phyloP scores from a whole-genome alignment of 2,888 invertebrate species.

The Athripsodes cinereus region DNA sequence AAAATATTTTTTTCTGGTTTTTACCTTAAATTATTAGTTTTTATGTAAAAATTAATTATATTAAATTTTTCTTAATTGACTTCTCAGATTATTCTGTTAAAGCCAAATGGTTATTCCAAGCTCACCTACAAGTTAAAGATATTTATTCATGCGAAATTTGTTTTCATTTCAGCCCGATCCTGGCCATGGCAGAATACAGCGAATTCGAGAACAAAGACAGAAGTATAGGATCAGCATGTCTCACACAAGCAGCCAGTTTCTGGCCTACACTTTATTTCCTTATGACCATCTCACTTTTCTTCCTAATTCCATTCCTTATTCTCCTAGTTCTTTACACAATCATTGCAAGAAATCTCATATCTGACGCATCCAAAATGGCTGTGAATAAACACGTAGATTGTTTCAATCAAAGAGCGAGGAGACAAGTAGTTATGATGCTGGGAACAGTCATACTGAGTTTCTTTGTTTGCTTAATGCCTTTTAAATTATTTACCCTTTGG shows the following conservation, averaged over 20 bases:
- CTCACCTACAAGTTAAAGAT: no score
- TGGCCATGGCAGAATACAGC: conserved; percentile 69
- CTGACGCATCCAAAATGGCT: conserved; percentile 59
- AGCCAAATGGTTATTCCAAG: no score
- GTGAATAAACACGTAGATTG: conserved; percentile 68
- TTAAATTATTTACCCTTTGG: conserved; percentile 77
- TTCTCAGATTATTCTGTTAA: no score
- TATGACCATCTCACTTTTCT: conserved; percentile 71
- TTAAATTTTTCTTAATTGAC: no score
- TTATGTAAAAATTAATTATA: no score
- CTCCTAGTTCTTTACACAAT: conserved; percentile 75
- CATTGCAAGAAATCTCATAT: conserved; percentile 77
- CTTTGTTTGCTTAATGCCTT: conserved; percentile 83
- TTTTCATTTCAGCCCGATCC: conserved; percentile 59
- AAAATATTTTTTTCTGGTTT: no score
- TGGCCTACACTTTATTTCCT: conserved; percentile 78
- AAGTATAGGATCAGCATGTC: conserved; percentile 65
- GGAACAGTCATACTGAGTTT: conserved; percentile 83
- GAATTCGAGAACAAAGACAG: conserved; percentile 64
- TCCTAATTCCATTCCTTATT: conserved; percentile 72
- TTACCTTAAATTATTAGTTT: no score
- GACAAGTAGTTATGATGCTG: conserved; percentile 82
- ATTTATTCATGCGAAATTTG: neutral
- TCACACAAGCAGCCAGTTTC: conserved; percentile 68
- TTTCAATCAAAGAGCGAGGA: conserved; percentile 64